phyloP scores from a whole-genome alignment of 2,888 invertebrate species.

The Drosophila atroscutellata region DNA sequence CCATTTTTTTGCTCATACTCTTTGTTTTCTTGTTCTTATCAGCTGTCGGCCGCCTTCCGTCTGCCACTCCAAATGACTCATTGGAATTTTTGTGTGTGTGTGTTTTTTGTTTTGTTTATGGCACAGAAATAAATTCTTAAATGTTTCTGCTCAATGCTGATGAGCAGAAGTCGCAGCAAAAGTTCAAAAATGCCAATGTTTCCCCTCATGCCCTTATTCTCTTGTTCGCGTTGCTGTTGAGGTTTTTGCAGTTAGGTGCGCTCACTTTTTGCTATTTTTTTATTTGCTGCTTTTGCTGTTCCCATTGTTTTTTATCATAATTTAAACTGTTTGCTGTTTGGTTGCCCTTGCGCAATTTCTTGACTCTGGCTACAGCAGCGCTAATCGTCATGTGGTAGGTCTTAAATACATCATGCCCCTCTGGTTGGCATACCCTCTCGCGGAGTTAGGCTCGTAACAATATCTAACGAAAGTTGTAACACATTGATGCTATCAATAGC shows the following conservation, averaged over 20 bases:
- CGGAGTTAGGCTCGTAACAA: background rate
- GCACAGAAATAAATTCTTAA: slow-evolving; percentile 27
- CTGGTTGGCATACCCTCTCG: slow-evolving; percentile 14
- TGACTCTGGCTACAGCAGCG: slow-evolving; percentile 33
- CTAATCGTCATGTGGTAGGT: slow-evolving; percentile 63
- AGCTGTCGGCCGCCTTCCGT: slow-evolving; percentile 20
- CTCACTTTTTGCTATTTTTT: slow-evolving; percentile 12
- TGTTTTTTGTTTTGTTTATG: background rate
- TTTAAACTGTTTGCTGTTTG: slow-evolving; percentile 27
- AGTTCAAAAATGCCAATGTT: slow-evolving; percentile 28
- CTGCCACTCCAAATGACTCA: slow-evolving; percentile 33
- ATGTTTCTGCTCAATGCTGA: slow-evolving; percentile 20
- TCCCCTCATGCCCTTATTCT: background rate
- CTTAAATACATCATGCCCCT: slow-evolving; percentile 23
- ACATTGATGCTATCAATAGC: background rate
- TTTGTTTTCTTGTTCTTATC: slow-evolving; percentile 31
- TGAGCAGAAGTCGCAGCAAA: slow-evolving; percentile 18
- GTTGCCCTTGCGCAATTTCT: slow-evolving; percentile 41
- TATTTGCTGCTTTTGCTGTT: slow-evolving; percentile 26
- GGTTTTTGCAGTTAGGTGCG: slow-evolving; percentile 10
- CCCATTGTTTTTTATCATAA: slow-evolving; percentile 36
- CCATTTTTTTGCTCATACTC: slow-evolving; percentile 21
- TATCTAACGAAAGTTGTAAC: background rate
- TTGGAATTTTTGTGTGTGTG: slow-evolving; percentile 7
- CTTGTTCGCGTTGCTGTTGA: background rate